Evolutionary conservation across 2,888 invertebrate species (phyloP), one percentile per base, ranked within the genome.

Genomic region (Ariolimax columbianus): DNA sequence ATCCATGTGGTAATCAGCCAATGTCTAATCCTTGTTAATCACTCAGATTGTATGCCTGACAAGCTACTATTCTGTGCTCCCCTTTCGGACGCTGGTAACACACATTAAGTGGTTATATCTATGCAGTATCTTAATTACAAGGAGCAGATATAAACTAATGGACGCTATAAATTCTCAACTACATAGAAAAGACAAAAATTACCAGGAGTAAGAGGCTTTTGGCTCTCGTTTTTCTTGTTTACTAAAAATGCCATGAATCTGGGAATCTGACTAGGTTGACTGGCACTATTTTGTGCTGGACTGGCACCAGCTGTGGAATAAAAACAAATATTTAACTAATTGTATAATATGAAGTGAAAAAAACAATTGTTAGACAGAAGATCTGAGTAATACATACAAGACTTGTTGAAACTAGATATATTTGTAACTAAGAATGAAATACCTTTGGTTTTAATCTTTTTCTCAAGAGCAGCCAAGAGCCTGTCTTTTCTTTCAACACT

Each of bases 171-270:
- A n/a, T n/a, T n/a, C n/a, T n/a, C n/a, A n/a, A n/a, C n/a, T n/a
- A n/a, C n/a, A n/a, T n/a, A n/a, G n/a, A n/a, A n/a, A n/a, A n/a
- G n/a, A n/a, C n/a, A n/a, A n/a, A 40, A 59, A 38, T 55, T 86
- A 89, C 91, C 90, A 87, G 91, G 91, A 43, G 91, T 90, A 26
- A 88, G 33, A 6, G 89, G 86, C 66, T 89, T 90, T 40, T 88
- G 70, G 33, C 26, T 85, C 77, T 90, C 86, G 83, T 89, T 85
- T 63, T 86, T 88, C 59, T 88, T 90, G 81, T 90, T 90, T 55
- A 89, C 90, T 26, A 91, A 80, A 85, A 90, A 92, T 14, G 90
- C 91, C 72, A 90, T 90, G 89, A 92, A 92, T 66, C 92, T 83
- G 26, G 92, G 92, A 70, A 92, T 91, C 80, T 88, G 86, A 26